phyloP scores from a whole-genome alignment of 2,888 invertebrate genomes.

The Tubulanus polymorphus region DNA sequence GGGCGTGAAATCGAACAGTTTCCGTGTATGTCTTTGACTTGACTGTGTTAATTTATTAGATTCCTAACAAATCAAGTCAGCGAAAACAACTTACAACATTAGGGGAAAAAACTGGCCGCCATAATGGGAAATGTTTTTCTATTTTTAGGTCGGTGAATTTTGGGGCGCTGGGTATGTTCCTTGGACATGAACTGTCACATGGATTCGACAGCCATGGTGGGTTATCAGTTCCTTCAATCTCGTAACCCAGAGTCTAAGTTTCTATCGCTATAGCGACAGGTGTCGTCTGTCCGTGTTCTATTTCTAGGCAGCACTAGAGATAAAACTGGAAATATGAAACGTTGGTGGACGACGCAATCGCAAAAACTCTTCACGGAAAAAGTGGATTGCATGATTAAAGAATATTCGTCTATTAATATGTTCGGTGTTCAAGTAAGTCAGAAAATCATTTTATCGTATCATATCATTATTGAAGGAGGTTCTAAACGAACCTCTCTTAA shows the following conservation, averaged over 20 bases:
- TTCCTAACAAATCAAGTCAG: too few relatives aligned
- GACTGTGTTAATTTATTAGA: too few relatives aligned
- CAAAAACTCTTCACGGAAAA: constrained; percentile 23
- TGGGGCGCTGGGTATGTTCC: constrained; percentile 42
- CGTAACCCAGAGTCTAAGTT: neutral
- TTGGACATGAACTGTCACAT: constrained; percentile 48
- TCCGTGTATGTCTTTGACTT: neutral
- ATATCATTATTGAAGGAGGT: too few relatives aligned
- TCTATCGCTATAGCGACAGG: neutral
- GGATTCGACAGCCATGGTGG: constrained; percentile 44
- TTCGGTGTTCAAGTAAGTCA: constrained; percentile 28
- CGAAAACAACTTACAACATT: neutral
- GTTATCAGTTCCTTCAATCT: neutral
- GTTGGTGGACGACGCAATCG: constrained; percentile 40
- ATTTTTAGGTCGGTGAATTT: constrained; percentile 35
- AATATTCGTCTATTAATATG: constrained; percentile 79
- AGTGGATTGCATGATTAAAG: constrained; percentile 53
- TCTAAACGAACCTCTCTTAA: too few relatives aligned
- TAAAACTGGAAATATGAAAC: constrained; percentile 35
- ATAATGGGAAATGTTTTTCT: neutral
- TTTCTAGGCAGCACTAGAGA: constrained; percentile 36
- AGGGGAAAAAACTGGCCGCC: neutral
- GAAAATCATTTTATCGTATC: too few relatives aligned
- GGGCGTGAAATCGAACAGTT: too few relatives aligned
- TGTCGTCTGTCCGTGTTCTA: neutral